Evolutionary conservation across 1,140 invertebrate species (phyloP).

Genomic region (Drosophila leontia): DNA sequence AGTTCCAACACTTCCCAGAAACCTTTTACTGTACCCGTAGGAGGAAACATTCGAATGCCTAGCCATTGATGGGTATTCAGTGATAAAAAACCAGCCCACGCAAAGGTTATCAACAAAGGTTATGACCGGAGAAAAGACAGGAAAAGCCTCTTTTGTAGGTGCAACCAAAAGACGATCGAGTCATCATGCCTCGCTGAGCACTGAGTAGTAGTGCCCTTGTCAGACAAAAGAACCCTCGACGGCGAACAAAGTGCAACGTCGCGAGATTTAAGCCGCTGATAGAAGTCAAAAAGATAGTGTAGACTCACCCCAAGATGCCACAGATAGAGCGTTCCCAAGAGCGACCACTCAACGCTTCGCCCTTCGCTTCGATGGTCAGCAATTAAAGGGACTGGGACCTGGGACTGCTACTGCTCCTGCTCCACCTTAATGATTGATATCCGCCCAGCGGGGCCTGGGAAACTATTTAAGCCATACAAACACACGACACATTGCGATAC

Average conservation of each 20-base stretch:
- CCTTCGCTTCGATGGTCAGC: constrained; percentile 26
- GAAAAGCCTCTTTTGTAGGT: constrained; percentile 38
- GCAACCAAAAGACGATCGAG: constrained; percentile 42
- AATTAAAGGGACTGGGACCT: constrained; percentile 30
- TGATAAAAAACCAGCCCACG: constrained; percentile 52
- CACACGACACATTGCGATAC: constrained; percentile 9
- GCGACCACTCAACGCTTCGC: constrained; percentile 29
- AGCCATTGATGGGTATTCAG: constrained; percentile 40
- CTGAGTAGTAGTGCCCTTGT: constrained; percentile 19
- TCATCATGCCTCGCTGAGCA: constrained; percentile 46
- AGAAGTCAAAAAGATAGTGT: constrained; percentile 22
- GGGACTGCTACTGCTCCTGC: not conserved
- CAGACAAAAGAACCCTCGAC: constrained; percentile 24
- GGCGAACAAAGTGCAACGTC: constrained; percentile 25
- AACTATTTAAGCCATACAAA: constrained; percentile 26
- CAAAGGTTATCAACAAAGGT: constrained; percentile 28
- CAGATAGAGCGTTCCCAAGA: constrained; percentile 35
- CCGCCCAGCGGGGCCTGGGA: constrained; percentile 41
- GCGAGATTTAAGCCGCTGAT: constrained; percentile 42
- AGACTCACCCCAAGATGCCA: constrained; percentile 28
- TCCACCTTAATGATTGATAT: constrained; percentile 65
- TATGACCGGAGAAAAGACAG: constrained; percentile 20
- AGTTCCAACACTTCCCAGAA: not conserved
- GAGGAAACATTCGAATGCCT: constrained; percentile 17
- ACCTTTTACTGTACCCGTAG: constrained; percentile 2